Percentiles rank a stretch among this genome's conserved stretches.
phyloP scores from a whole-genome alignment of 2,113 vertebrate genomes.

The Onychostoma macrolepis region DNA sequence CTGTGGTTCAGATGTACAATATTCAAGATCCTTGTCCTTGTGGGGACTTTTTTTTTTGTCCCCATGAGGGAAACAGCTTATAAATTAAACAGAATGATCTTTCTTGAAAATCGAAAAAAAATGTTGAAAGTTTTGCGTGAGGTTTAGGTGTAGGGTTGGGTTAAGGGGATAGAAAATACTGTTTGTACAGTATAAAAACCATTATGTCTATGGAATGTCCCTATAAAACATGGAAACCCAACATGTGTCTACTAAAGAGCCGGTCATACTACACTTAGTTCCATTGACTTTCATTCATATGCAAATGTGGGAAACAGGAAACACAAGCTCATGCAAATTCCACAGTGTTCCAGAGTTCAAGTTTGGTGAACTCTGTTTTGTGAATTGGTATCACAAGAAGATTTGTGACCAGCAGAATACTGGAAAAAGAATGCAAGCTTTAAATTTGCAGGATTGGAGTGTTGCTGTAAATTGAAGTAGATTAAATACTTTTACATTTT shows the following conservation, averaged over 20 bases:
- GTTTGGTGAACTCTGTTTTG: too few relatives aligned
- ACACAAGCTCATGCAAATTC: too few relatives aligned
- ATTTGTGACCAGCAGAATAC: too few relatives aligned
- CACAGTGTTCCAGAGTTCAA: too few relatives aligned
- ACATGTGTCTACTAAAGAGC: background rate
- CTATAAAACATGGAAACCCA: background rate
- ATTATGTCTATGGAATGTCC: background rate
- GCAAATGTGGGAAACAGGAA: too few relatives aligned
- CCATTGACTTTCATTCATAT: background rate
- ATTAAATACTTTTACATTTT: too few relatives aligned
- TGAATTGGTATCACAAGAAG: too few relatives aligned
- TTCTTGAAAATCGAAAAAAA: background rate
- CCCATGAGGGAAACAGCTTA: background rate
- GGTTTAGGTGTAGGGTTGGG: background rate
- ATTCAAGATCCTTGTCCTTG: too few relatives aligned
- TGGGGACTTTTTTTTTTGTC: too few relatives aligned
- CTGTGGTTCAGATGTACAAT: background rate
- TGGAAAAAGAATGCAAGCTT: too few relatives aligned
- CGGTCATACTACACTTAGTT: background rate
- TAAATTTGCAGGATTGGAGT: too few relatives aligned
- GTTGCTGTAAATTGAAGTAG: too few relatives aligned
- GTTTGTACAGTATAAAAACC: background rate
- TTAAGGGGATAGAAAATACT: background rate
- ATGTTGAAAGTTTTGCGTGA: background rate
- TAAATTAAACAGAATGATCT: background rate